Percentiles rank a stretch among this genome's conserved stretches.
Conservation (phyloP, 2,888 invertebrate species). For the Idaea aversata region DNA sequence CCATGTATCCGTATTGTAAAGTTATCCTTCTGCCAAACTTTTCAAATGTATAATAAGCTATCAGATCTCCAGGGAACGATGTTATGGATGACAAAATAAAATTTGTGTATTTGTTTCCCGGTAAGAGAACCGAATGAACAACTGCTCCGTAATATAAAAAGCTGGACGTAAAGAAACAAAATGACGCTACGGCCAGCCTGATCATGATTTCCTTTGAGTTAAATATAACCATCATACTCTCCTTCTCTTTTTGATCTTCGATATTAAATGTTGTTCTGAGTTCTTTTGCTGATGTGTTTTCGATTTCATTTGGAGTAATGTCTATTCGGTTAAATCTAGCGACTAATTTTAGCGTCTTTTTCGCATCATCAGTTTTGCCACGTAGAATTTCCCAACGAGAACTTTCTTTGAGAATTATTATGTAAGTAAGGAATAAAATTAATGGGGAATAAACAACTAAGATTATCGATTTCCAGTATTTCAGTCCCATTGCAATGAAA, state of each 20-base stretch:
- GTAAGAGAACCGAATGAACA: constrained; percentile 56
- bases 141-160: constrained; percentile 62
- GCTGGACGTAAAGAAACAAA: constrained; percentile 62
- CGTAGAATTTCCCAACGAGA: constrained; percentile 62
- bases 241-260: constrained; percentile 51
- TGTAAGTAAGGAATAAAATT: constrained; percentile 48
- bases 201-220: constrained; percentile 59
- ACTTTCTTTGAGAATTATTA: constrained; percentile 53
- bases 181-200: constrained; percentile 51
- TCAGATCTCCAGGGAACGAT: constrained; percentile 62
- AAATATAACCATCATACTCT: constrained; percentile 52
- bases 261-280: constrained; percentile 51
- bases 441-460: constrained; percentile 53
- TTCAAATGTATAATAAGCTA: constrained; percentile 54
- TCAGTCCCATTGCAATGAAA: constrained; percentile 53
- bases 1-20: constrained; percentile 52
- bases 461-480: constrained; percentile 60
- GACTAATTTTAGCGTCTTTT: constrained; percentile 45
- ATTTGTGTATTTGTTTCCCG: constrained; percentile 65
- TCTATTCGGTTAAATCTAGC: constrained; percentile 53
- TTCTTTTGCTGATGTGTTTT: constrained; percentile 47
- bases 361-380: constrained; percentile 53
- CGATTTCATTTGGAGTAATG: constrained; percentile 46
- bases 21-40: constrained; percentile 57
- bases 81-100: constrained; percentile 55